Conservation (phyloP, 1,140 invertebrate species). For the Mycetomoellerius zeteki region DNA sequence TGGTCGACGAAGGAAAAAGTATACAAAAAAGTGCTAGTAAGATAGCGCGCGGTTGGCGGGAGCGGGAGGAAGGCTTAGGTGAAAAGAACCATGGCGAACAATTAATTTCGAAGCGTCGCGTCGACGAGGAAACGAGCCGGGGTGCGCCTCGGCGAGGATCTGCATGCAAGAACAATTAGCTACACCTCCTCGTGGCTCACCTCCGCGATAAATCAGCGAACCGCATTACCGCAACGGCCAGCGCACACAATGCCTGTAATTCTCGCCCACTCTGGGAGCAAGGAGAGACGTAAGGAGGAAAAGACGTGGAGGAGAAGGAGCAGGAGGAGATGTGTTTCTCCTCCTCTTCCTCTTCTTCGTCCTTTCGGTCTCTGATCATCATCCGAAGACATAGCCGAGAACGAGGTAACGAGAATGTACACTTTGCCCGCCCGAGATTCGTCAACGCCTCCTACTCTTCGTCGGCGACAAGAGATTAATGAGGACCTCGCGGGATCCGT, state of each 20-base stretch:
- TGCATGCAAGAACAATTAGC: conserved; percentile 85
- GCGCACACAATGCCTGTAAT: conserved; percentile 84
- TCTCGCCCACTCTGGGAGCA: conserved; percentile 81
- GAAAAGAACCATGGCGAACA: conserved; percentile 65
- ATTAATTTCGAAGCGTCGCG: conserved; percentile 81
- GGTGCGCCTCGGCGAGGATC: conserved; percentile 78
- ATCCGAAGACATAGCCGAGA: conserved; percentile 63
- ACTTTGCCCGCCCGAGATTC: conserved; percentile 37
- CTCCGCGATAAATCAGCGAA: conserved; percentile 83
- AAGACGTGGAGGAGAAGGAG: conserved; percentile 24
- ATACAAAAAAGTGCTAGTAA: conserved; percentile 12
- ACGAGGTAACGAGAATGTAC: conserved; percentile 69
- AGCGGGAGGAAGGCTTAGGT: not conserved
- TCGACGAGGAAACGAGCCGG: conserved; percentile 68
- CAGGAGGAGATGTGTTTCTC: not conserved
- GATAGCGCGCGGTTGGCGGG: conserved; percentile 3
- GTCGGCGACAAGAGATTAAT: conserved; percentile 44
- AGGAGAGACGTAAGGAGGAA: conserved; percentile 41
- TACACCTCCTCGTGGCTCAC: conserved; percentile 84
- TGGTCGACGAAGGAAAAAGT: conserved; percentile 27
- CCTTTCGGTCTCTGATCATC: conserved; percentile 61
- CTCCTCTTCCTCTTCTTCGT: not conserved
- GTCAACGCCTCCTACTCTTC: conserved; percentile 50
- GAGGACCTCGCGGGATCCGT: conserved; percentile 43
- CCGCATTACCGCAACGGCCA: conserved; percentile 84